These are phyloP conservation scores for human DNA, from an alignment of 2,113 vertebrate genomes.

Conservation along the genomic window DNA sequence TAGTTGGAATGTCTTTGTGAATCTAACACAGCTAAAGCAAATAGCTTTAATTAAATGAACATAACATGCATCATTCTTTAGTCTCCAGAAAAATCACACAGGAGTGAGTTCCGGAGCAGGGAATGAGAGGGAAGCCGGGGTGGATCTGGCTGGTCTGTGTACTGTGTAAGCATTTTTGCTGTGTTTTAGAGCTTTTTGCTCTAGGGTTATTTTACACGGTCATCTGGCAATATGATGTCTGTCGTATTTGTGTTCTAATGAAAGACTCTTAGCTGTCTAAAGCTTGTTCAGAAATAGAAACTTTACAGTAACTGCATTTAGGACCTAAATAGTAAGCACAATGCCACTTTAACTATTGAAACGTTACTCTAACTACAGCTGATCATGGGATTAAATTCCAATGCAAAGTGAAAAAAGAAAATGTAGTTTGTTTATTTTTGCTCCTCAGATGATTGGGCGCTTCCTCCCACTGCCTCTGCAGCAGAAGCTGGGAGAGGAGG, in stretches of 20 bases:
- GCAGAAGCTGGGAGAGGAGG: neutral
- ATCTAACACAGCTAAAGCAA: neutral
- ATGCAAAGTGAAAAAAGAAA: neutral
- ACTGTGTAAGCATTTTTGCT: neutral
- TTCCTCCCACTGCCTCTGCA: fast-evolving
- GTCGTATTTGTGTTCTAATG: neutral
- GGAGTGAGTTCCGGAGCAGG: neutral
- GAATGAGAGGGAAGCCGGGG: fast-evolving
- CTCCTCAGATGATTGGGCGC: neutral
- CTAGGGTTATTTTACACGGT: neutral
- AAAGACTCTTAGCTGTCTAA: neutral
- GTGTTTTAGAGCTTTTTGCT: neutral
- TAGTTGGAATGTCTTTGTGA: neutral
- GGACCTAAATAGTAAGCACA: neutral
- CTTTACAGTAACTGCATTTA: neutral
- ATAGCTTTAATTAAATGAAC: neutral
- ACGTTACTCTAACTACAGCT: neutral
- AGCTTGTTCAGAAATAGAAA: neutral
- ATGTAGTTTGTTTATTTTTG: neutral
- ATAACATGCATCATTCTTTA: neutral
- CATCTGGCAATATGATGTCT: neutral
- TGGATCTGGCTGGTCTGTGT: neutral
- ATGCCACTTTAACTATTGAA: neutral
- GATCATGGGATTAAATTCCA: neutral
- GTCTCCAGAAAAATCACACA: neutral